Evolutionary conservation across 2,888 invertebrate genomes (phyloP).

Genomic region (Lasioglossum pauxillum): DNA sequence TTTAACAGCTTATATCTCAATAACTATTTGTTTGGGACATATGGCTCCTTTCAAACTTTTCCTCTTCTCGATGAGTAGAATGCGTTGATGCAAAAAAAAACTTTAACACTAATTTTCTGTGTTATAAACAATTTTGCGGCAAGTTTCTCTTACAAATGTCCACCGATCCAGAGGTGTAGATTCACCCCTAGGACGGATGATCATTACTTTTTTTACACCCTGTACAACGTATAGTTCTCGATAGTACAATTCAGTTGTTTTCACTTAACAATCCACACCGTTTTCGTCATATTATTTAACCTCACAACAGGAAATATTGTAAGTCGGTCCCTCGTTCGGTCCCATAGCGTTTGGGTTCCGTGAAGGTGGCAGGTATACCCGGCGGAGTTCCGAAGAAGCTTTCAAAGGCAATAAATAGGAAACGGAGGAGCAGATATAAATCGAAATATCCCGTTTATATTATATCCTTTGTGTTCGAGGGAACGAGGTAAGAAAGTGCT

Average conservation of each 20-base stretch:
- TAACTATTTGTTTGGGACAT: no score
- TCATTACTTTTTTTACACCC: no score
- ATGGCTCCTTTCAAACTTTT: no score
- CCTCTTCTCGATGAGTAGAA: no score
- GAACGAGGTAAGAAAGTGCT: conserved; percentile 21
- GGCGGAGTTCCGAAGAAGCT: neutral
- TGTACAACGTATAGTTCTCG: no score
- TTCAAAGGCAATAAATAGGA: conserved; percentile 39
- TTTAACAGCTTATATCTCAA: no score
- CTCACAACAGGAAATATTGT: neutral
- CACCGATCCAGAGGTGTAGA: no score
- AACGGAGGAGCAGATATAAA: conserved; percentile 35
- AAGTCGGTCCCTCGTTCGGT: neutral
- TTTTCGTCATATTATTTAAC: neutral
- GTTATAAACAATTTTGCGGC: no score
- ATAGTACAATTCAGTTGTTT: neutral
- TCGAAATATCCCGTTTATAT: conserved; percentile 37
- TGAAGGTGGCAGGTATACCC: conserved; percentile 20
- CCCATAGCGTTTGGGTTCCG: neutral
- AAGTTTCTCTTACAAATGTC: no score
- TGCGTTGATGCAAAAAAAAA: no score
- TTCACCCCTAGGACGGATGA: no score
- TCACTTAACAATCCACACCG: neutral
- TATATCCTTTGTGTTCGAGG: conserved; percentile 31
- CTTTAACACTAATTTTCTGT: no score